Evolutionary conservation across 2,113 vertebrate genomes (phyloP).

Genomic region (Perca fluviatilis): DNA sequence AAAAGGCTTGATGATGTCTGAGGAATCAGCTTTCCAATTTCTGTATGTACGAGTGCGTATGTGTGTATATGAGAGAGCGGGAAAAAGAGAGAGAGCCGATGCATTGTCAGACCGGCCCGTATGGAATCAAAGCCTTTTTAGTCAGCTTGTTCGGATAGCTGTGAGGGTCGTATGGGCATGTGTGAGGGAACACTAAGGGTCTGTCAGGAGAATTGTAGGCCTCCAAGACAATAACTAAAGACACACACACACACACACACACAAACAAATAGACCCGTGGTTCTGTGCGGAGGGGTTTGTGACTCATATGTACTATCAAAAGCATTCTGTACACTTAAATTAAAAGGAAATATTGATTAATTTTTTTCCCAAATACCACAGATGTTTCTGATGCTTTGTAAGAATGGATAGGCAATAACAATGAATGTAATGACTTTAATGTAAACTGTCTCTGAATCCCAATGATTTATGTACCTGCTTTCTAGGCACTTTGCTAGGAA

Average conservation of each 20-base stretch:
- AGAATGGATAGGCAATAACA: slow-evolving; percentile 4
- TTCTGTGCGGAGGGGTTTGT: neutral
- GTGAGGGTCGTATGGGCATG: slow-evolving; percentile 16
- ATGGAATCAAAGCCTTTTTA: slow-evolving; percentile 56
- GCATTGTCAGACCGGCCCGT: slow-evolving; percentile 12
- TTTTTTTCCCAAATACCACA: neutral
- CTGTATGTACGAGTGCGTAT: neutral
- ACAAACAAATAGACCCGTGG: neutral
- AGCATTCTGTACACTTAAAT: neutral
- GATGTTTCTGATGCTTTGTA: neutral
- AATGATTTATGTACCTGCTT: slow-evolving; percentile 32
- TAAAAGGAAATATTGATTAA: neutral
- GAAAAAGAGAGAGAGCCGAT: neutral
- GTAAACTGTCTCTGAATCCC: slow-evolving; percentile 23
- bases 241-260: neutral
- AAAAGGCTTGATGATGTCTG: slow-evolving; percentile 33
- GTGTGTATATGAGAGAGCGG: neutral
- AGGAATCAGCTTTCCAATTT: slow-evolving; percentile 25
- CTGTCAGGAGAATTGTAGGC: slow-evolving; percentile 37
- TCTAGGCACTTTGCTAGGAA: slow-evolving; percentile 19
- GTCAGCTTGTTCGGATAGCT: slow-evolving; percentile 36
- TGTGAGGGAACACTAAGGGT: slow-evolving; percentile 37
- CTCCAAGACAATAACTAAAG: neutral
- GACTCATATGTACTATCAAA: neutral
- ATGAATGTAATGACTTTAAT: slow-evolving; percentile 5